phyloP scores from a whole-genome alignment of 2,797 vertebrate species.

The Delichon dasypus region DNA sequence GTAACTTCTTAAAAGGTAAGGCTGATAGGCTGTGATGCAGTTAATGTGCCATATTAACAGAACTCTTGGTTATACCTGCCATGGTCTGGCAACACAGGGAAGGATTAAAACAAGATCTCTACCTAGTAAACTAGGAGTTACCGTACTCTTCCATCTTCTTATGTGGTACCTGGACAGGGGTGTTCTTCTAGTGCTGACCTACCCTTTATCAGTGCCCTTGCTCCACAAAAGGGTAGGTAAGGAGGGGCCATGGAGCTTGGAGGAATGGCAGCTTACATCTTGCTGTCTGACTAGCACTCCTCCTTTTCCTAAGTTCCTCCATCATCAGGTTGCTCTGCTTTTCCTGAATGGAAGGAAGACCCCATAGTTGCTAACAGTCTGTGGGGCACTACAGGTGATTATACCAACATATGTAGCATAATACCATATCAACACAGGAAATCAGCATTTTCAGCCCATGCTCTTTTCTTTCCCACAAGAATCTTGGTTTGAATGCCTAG shows the following conservation, averaged over 20 bases:
- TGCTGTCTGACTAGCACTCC: neutral
- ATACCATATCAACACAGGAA: neutral
- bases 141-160: neutral
- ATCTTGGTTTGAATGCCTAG: constrained; percentile 19
- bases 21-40: neutral
- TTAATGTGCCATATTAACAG: neutral
- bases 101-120: neutral
- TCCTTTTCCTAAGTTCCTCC: neutral
- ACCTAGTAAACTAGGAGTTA: neutral
- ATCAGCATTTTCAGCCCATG: constrained; percentile 3
- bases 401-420: neutral
- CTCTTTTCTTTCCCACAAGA: constrained; percentile 31
- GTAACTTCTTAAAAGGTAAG: neutral
- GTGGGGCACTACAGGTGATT: neutral
- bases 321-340: neutral
- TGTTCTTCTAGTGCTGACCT: neutral
- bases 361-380: neutral
- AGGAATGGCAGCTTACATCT: neutral
- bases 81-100: neutral
- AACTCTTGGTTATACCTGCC: neutral
- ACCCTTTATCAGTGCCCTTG: neutral
- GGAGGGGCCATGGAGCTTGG: neutral
- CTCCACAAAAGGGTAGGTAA: neutral
- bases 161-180: too few relatives aligned
- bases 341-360: neutral